Evolutionary conservation across 2,888 invertebrate species (phyloP), one percentile per base, ranked within the genome.

Genomic region (Spisula subtruncata): DNA sequence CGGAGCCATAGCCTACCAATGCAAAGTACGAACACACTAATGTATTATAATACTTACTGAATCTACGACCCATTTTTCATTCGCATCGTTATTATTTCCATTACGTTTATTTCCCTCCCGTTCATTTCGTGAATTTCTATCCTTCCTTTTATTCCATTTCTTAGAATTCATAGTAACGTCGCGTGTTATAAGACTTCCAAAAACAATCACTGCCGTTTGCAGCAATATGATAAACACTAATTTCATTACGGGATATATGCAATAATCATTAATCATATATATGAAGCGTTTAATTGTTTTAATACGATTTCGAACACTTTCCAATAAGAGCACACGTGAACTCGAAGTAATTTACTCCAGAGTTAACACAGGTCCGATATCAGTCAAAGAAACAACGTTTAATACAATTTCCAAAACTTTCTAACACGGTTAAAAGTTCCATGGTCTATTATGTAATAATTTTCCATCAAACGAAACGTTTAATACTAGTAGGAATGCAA

Each of bases 1-100:
- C 16, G 16, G 12, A 10, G 12, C 51, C 51, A 16, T 51, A 51
- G 8, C 41, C 41, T 51, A 51, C 1, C 12, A 51, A 51, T 16
- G 16, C 14, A 8, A 8, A 51, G 12, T 16, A 16, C 41, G 41
- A 79, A 16, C 32, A 79, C 5, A 48, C 25, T 5, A 81, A 0
- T n/a, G n/a, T n/a, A 46, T n/a, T n/a, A 25, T 20, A 46, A n/a
- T n/a, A 81, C 82, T 85, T 75, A 89, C 88, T 35, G 88, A 85
- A 75, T 89, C 88, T n/a, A 89, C 88, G 20, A 89, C 66, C 88
- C 88, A 89, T 82, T 85, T 89, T 56, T 89, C 88, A 25, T 25
- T 51, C 14, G 71, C 1, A 32, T 83, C 25, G 12, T 25, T 29
- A 41, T 71, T n/a, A 8, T 56, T 35, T 85, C 56, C 81, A 12